Base-by-base conservation (phyloP, 2,113 vertebrate genomes). In the Pygathrix nemaeus region DNA sequence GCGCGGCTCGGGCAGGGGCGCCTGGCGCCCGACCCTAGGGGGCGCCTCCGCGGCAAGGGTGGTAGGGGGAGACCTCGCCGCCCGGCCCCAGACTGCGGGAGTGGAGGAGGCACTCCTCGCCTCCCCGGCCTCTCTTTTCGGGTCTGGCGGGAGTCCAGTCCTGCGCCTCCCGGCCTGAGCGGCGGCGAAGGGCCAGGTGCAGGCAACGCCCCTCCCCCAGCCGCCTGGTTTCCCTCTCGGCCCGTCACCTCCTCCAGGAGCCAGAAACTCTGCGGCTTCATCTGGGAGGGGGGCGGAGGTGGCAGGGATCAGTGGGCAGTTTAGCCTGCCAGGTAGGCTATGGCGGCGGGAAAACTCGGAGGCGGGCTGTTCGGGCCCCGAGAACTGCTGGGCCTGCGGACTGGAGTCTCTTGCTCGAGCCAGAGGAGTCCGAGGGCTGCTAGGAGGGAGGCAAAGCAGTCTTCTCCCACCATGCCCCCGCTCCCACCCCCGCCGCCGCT, bases 131-230 rank as follows among this genome's bases (percentile, higher is more conserved):
- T n/a, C n/a, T n/a, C n/a, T n/a, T n/a, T n/a, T n/a, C n/a, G n/a
- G n/a, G 38, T 86, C 97, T 98, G 97, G 98, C 96, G 59, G 96
- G 94, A 92, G 96, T 95, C 98, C 98, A 98, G 98, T 83, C 94
- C 97, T 88, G 90, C 97, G 95, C 82, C 90, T 95, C 95, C 86
- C n/a, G 48, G 94, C 88, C 72, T 30, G 83, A 76, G 90, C 90
- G n/a, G 93, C 83, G 38, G 88, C 93, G 95, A 96, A 93, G 95
- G 96, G 96, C 98, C 97, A 98, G 98, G 98, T 98, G 98, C 98
- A 97, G 96, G 94, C 98, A 48, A 23, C 87, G 84, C 97, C 97
- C 98, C 96, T 96, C 97, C 98, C 98, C 97, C 96, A 84, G 97
- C 95, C 93, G 93, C 97, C 97, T 97, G 98, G 81, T 96, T 96